Base-by-base conservation (phyloP, 2,797 vertebrate species). In the Epinephelus coioides region DNA sequence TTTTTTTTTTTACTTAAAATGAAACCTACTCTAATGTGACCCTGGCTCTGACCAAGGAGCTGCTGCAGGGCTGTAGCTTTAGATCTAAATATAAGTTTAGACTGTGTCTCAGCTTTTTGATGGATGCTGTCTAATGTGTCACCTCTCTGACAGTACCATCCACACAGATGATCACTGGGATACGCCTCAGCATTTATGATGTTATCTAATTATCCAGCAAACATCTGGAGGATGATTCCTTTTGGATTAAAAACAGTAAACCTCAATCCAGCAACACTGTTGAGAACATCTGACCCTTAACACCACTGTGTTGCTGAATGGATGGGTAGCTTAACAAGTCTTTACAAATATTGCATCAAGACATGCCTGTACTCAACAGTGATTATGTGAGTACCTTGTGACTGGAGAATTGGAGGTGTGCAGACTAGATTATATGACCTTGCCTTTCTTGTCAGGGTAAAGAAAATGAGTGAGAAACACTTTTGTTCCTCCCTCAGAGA, bases 101-200 rank as follows among this genome's bases (percentile, higher is more conserved):
- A 76, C 38, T 10, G 5, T 14, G 44, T 30, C 15, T 40, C 71
- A 57, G 43, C 7, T 34, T 34, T 34, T 34, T 8, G 34, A 34
- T 7, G 6, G 34, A 1, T 34, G 34, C 7, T 34, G 34, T 44
- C 13, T n/a, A 5, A 55, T 38, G 19, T 10, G 11, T 60, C 68
- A 64, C 51, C 13, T 53, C 47, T 5, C 34, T 61, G 30, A 43
- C 40, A 43, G 40, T 43, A 12, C 9, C 40, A 85, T 78, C 73
- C 62, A 17, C 15, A 47, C 30, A 70, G 40, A 69, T 68, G 40
- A 81, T 73, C 59, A 76, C 65, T 17, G 15, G 34, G 59, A 79
- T n/a, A 11, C 1, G 4, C 54, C 38, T 61, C 30, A 23, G 60
- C 10, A 56, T 57, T 77, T 43, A 74, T 0, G 1, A 62, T 50